Evolutionary conservation across 2,113 vertebrate genomes (phyloP).

Genomic region (Edolisoma coerulescens): DNA sequence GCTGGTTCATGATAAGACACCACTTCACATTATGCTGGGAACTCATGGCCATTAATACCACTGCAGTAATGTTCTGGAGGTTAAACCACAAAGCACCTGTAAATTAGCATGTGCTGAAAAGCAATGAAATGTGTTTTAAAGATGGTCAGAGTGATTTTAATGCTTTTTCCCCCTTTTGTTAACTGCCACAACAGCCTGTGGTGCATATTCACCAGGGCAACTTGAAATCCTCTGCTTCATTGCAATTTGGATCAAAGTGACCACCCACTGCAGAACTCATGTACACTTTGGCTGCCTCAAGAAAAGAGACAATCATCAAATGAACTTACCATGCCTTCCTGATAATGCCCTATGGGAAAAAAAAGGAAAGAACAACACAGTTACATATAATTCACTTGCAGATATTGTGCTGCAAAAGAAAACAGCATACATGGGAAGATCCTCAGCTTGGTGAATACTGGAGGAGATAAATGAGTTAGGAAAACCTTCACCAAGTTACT

Average conservation of each 20-base stretch:
- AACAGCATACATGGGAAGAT: background rate
- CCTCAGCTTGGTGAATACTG: background rate
- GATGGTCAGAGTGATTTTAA: background rate
- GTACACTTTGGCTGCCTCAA: background rate
- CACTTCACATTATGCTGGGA: background rate
- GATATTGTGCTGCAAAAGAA: background rate
- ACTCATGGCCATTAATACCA: background rate
- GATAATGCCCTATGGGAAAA: slow-evolving; percentile 82
- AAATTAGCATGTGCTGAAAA: background rate
- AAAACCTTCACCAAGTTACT: background rate
- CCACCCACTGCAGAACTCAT: background rate
- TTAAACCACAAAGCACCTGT: background rate
- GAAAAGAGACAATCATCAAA: background rate
- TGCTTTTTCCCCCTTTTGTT: background rate
- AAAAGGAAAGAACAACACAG: background rate
- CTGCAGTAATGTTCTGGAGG: background rate
- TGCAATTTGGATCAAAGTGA: background rate
- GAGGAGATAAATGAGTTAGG: background rate
- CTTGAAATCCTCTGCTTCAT: background rate
- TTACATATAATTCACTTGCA: background rate
- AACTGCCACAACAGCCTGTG: background rate
- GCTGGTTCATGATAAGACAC: background rate
- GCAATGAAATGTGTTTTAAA: background rate
- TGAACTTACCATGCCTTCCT: slow-evolving; percentile 88
- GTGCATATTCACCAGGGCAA: background rate